These are phyloP conservation scores for Asteroscopus sphinx DNA, from an alignment of 2,888 invertebrate species.

Conservation along the genomic window DNA sequence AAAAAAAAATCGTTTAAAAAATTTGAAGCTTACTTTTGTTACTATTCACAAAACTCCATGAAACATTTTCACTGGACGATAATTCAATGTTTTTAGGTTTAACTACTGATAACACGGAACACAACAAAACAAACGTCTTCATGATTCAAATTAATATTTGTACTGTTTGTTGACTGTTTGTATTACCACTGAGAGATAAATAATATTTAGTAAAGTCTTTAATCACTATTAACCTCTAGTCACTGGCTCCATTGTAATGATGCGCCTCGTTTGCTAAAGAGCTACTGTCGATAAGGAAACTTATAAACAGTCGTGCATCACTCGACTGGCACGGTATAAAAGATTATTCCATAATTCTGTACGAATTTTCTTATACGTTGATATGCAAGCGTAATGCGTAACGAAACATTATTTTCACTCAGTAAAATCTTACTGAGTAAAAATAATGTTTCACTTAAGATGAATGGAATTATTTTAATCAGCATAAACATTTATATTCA, in stretches of 20 bases:
- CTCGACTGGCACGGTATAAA: constrained; percentile 2
- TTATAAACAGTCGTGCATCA: constrained; percentile 11
- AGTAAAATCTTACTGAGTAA: too few relatives aligned
- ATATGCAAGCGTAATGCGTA: constrained; percentile 16
- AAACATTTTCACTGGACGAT: constrained; percentile 46
- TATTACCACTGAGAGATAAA: constrained; percentile 28
- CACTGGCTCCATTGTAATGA: constrained; percentile 35
- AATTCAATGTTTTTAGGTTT: constrained; percentile 53
- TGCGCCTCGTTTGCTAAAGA: constrained; percentile 30
- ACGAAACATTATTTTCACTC: constrained; percentile 43
- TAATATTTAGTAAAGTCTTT: constrained; percentile 34
- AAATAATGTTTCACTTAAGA: too few relatives aligned
- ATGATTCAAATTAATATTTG: constrained; percentile 40
- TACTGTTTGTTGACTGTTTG: constrained; percentile 53
- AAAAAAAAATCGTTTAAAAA: constrained; percentile 7
- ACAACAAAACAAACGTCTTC: constrained; percentile 49
- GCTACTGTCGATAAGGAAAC: constrained; percentile 48
- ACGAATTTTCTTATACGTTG: constrained; percentile 13
- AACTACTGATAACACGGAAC: constrained; percentile 36
- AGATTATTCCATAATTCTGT: constrained; percentile 27
- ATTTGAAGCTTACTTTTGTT: constrained; percentile 83
- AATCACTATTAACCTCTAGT: constrained; percentile 35
- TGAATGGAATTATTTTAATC: constrained; percentile 25
- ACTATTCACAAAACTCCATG: constrained; percentile 77
- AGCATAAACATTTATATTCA: constrained; percentile 5